A percentile compares a stretch with the other conserved stretches of the same genome.
Conservation (phyloP, 2,888 invertebrate species). For the Drosophila robusta region DNA sequence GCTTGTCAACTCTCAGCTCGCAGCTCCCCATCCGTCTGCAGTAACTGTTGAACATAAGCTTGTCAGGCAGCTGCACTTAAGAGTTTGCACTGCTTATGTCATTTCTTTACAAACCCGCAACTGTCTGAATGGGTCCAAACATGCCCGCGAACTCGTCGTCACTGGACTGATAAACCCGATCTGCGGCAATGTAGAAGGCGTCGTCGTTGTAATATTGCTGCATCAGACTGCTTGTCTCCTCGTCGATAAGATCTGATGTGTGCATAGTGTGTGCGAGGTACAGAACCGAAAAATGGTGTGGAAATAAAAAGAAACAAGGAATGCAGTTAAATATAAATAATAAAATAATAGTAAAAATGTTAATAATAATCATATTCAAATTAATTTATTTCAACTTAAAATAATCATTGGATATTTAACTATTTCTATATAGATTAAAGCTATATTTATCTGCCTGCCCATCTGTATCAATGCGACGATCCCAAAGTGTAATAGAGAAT, state of each 20-base stretch:
- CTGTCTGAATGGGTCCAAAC: slow-evolving; percentile 84
- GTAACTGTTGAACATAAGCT: slow-evolving; percentile 25
- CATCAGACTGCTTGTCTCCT: slow-evolving; percentile 82
- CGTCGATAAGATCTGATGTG: slow-evolving; percentile 80
- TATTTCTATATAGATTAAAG: too few relatives aligned
- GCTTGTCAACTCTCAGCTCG: slow-evolving; percentile 44
- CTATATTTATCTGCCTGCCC: too few relatives aligned
- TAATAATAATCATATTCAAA: background rate
- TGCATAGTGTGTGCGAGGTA: background rate
- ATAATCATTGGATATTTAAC: background rate
- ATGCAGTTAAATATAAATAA: slow-evolving; percentile 1
- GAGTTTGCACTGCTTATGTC: slow-evolving; percentile 18
- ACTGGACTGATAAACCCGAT: slow-evolving; percentile 84
- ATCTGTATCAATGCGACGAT: too few relatives aligned
- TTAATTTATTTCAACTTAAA: background rate
- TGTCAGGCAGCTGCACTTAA: slow-evolving; percentile 31
- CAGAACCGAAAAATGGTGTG: slow-evolving; percentile 28
- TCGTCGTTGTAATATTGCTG: slow-evolving; percentile 85
- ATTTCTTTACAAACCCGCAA: slow-evolving; percentile 82
- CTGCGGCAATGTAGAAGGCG: slow-evolving; percentile 84
- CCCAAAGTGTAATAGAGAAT: background rate
- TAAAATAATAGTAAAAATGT: background rate
- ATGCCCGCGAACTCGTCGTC: slow-evolving; percentile 85
- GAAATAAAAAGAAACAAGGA: slow-evolving; percentile 26
- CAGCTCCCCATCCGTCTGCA: slow-evolving; percentile 2